These are phyloP conservation scores for Crotalus horridus DNA, from an alignment of 2,113 vertebrate genomes.

Conservation along the genomic window DNA sequence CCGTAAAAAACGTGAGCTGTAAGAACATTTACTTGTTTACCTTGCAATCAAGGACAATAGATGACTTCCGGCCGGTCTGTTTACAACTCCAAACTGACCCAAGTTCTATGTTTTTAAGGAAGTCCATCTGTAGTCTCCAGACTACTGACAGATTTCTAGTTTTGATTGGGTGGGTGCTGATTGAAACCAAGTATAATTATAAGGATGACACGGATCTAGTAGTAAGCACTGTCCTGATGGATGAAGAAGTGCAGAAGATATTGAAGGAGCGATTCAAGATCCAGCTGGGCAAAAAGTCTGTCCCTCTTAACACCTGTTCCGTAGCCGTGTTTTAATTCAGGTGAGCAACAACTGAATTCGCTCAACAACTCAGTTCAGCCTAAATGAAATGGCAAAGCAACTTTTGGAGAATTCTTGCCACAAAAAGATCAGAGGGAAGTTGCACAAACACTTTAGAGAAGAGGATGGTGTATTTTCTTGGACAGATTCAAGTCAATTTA, in stretches of 20 bases:
- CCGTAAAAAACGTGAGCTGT: conserved; percentile 66
- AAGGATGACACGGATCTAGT: conserved; percentile 75
- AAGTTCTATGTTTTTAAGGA: conserved; percentile 73
- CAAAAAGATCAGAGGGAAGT: neutral
- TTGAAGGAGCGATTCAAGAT: conserved; percentile 47
- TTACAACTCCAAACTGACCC: conserved; percentile 72
- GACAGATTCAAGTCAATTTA: neutral
- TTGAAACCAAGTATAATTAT: conserved; percentile 75
- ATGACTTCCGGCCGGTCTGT: conserved; percentile 69
- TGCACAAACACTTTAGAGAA: neutral
- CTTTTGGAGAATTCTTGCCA: neutral
- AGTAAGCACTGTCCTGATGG: conserved; percentile 68
- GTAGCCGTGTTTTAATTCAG: neutral
- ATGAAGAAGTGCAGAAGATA: conserved; percentile 73
- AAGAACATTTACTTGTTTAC: conserved; percentile 75
- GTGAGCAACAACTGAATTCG: neutral
- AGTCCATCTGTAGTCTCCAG: conserved; percentile 83
- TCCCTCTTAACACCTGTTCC: neutral
- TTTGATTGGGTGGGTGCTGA: conserved; percentile 78
- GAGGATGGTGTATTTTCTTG: neutral
- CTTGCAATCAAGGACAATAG: conserved; percentile 62
- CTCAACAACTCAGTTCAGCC: neutral
- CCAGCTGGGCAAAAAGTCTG: neutral
- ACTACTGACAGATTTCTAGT: conserved; percentile 72
- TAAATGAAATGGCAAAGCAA: neutral